Base-by-base conservation (phyloP, 2,113 vertebrate species). In the Phoenicopterus ruber region DNA sequence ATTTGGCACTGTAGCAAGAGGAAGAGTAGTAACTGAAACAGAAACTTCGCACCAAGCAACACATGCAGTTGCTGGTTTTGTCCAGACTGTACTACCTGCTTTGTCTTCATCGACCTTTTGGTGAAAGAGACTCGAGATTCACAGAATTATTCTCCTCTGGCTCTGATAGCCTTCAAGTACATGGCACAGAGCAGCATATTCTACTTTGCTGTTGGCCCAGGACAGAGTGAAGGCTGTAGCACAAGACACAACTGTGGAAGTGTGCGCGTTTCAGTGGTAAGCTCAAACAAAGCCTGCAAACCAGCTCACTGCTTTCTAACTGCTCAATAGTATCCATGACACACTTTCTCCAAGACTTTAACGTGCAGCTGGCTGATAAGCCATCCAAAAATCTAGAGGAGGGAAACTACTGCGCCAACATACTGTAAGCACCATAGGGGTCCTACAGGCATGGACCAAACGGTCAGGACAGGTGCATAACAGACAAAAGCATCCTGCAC, bases 191-290 rank as follows among this genome's bases (percentile, higher is more conserved):
- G 52, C 40, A 55, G 10, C 46, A 14, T 7, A 5, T 38, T 67
- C 13, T 61, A 25, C 50, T 55, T 44, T 4, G 40, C 52, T 55
- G 18, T 9, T 82, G 54, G 44, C 19, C 14, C 28, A 46, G 29
- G 42, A 40, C 32, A 63, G 36, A 10, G 24, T 25, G 17, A 72
- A 61, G 47, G n/a, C 31, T 49, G 22, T 9, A 55, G 44, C 50
- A 24, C 38, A n/a, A 42, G 10, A 32, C 47, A 16, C 13, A 21
- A 36, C 49, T 0, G 0, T 1, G 0, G 21, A 38, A 40, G 36
- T 3, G 25, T 2, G 9, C 4, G 7, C 17, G 3, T 61, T 82
- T 34, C 24, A n/a, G 52, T 4, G 31, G 28, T 10, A 66, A 36
- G 4, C 36, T 47, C 52, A 50, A 31, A 55, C 8, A 40, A 55